A percentile compares a stretch with the other conserved stretches of the same genome.
Conservation (phyloP, 2,888 invertebrate genomes). For the Blastobasis adustella region DNA sequence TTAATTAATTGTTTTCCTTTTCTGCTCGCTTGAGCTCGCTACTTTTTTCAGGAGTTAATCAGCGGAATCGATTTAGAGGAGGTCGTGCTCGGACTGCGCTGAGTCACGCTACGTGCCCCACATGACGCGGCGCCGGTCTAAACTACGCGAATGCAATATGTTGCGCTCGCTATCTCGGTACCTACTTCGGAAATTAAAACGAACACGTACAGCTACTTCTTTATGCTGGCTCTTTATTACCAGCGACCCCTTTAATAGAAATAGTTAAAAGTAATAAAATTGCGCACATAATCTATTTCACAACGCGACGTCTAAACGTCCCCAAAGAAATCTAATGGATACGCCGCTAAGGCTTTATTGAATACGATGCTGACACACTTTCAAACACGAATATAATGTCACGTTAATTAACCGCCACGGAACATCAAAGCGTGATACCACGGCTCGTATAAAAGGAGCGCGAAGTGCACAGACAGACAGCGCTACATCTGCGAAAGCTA, state of each 20-base stretch:
- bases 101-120: slow-evolving; percentile 3
- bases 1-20: slow-evolving; percentile 68
- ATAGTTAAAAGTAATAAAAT: background rate
- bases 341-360: too few relatives aligned
- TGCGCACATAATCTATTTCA: too few relatives aligned
- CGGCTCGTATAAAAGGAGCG: background rate
- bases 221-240: too few relatives aligned
- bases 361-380: too few relatives aligned
- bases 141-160: slow-evolving; percentile 15
- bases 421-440: too few relatives aligned
- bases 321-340: too few relatives aligned
- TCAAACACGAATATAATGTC: too few relatives aligned
- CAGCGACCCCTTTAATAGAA: background rate
- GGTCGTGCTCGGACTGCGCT: slow-evolving; percentile 16
- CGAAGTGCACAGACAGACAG: background rate
- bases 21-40: slow-evolving; percentile 23
- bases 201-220: too few relatives aligned
- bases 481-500: slow-evolving; percentile 5
- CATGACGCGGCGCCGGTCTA: too few relatives aligned
- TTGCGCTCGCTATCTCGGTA: slow-evolving; percentile 9
- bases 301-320: too few relatives aligned
- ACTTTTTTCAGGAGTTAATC: slow-evolving; percentile 12
- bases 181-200: too few relatives aligned
- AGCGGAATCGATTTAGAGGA: slow-evolving; percentile 27
- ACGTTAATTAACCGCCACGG: too few relatives aligned